Conservation (phyloP, 2,888 invertebrate genomes). For the Drosophila pseudotakahashii region DNA sequence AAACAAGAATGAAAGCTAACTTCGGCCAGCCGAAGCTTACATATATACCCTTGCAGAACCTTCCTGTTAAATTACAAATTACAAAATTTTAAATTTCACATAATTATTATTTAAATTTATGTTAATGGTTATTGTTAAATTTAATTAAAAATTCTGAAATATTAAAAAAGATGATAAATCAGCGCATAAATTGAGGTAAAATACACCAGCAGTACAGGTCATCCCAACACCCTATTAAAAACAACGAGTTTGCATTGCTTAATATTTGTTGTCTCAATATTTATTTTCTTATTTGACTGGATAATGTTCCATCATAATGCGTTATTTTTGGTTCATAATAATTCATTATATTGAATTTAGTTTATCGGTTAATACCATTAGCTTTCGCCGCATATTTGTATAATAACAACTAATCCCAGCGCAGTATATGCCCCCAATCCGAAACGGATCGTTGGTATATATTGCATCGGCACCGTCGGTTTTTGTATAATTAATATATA, state of each 20-base stretch:
- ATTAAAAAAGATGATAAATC: too few species aligned
- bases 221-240: background rate
- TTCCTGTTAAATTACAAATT: too few species aligned
- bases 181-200: too few species aligned
- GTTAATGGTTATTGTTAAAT: too few species aligned
- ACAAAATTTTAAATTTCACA: too few species aligned
- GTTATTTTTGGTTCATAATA: slow-evolving; percentile 63
- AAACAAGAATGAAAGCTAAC: too few species aligned
- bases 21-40: too few species aligned
- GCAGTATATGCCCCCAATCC: slow-evolving; percentile 6
- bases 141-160: too few species aligned
- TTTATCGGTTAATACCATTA: slow-evolving; percentile 70
- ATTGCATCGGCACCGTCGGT: slow-evolving; percentile 5
- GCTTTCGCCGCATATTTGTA: slow-evolving; percentile 48
- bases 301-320: slow-evolving; percentile 65
- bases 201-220: too few species aligned
- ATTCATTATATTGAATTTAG: slow-evolving; percentile 68
- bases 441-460: slow-evolving; percentile 5
- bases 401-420: slow-evolving; percentile 30
- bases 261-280: slow-evolving; percentile 64
- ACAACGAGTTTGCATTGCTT: slow-evolving; percentile 24
- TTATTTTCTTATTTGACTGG: slow-evolving; percentile 83
- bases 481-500: slow-evolving; percentile 35
- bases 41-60: too few species aligned
- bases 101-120: too few species aligned